Evolutionary conservation across 2,113 vertebrate species (phyloP), one percentile per base, ranked within the genome.

Genomic region (Holacanthus passer): DNA sequence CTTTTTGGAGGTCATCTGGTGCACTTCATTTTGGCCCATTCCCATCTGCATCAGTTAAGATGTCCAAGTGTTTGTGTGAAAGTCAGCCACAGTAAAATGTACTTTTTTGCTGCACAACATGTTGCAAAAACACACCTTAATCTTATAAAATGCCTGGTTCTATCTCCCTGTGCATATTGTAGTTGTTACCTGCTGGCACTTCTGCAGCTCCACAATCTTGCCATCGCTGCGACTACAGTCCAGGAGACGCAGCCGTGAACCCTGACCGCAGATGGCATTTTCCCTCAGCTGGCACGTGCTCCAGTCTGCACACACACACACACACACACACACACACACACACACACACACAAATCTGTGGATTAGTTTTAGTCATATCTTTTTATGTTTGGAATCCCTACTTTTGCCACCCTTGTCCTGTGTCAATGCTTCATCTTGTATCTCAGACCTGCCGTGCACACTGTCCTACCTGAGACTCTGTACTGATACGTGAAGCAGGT

Each of bases 401-500:
- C 20, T 67, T 37, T 16, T 22, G 14, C 47, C 31, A 41, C 2
- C 19, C 3, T 3, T 24, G 13, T 35, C 7, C 7, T 29, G 19
- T 43, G 14, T 45, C 24, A 27, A 7, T 5, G 24, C 29, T 14
- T 66, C 13, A 24, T 39, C 39, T 3, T 48, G 2, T n/a, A 48
- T 1, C 24, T 76, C 32, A 0, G 35, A 24, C 19, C 11, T 1
- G 5, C 24, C 4, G 63, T 64, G 48, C 37, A 69, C 24, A 24
- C 52, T 0, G 1, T 78, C 73, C 48, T 93, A 99, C 98, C 97
- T 95, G 98, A 97, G 81, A 97, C 90, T 77, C 94, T 96, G 94
- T 98, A 96, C 20, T 94, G 93, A 91, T 97, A 98, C 1, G 96
- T 96, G 94, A 97, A 99, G 92, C 97, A 99, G 73, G 97, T 98